A percentile compares a stretch with the other conserved stretches of the same genome.
Conservation (phyloP, 2,797 vertebrate species). For the Okamejei kenojei region DNA sequence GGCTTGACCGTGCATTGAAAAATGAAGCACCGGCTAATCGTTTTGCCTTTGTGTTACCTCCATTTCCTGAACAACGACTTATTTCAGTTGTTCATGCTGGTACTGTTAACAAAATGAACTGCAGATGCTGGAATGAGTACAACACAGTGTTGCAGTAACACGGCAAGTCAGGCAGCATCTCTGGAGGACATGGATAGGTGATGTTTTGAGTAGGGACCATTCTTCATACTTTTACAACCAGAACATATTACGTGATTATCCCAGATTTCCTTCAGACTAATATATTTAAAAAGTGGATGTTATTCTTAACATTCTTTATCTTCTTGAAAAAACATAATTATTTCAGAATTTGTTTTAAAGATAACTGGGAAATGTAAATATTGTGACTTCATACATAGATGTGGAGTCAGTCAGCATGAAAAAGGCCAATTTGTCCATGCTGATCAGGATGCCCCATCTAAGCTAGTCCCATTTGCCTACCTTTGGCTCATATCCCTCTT, state of each 20-base stretch:
- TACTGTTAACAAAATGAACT: too few species aligned
- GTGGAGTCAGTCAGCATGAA: too few species aligned
- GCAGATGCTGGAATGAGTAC: too few species aligned
- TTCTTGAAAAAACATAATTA: background rate
- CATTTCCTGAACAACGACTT: background rate
- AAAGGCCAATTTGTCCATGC: too few species aligned
- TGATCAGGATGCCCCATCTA: too few species aligned
- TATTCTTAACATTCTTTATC: background rate
- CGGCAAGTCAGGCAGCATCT: too few species aligned
- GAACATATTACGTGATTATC: too few species aligned
- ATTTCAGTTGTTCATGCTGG: background rate
- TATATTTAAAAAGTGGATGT: background rate
- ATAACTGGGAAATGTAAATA: background rate
- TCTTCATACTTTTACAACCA: background rate
- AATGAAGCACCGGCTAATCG: background rate
- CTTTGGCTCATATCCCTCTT: too few species aligned
- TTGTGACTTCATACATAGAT: background rate
- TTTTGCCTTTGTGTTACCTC: background rate
- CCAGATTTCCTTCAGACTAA: background rate
- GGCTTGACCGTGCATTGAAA: background rate
- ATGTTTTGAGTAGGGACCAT: background rate
- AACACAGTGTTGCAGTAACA: too few species aligned
- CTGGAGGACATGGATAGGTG: too few species aligned
- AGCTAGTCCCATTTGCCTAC: too few species aligned
- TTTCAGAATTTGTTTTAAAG: background rate